Conservation (phyloP, 2,113 vertebrate genomes). For the Globicephala melas region DNA sequence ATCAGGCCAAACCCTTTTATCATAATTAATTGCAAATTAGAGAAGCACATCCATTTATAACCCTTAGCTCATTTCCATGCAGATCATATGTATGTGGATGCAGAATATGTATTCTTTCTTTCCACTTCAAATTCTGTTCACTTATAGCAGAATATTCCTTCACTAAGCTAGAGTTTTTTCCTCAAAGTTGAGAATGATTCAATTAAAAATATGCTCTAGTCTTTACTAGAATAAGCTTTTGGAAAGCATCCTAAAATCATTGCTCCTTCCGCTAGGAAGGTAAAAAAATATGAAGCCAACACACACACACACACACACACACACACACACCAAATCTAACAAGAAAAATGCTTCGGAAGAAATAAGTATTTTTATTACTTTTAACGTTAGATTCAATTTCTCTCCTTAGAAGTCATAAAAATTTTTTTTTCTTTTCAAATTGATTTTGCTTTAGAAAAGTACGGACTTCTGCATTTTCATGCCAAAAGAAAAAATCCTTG, state of each 20-base stretch:
- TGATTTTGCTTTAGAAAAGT: neutral
- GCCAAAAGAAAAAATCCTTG: neutral
- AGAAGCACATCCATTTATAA: slow-evolving; percentile 18
- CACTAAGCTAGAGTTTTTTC: neutral
- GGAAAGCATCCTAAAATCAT: neutral
- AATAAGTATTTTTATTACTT: neutral
- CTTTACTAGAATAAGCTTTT: neutral
- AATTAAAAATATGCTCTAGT: slow-evolving; percentile 35
- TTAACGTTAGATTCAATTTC: neutral
- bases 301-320: neutral
- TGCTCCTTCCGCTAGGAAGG: neutral
- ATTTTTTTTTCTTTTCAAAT: neutral
- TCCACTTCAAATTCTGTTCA: slow-evolving; percentile 32
- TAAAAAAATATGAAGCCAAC: neutral
- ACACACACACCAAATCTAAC: neutral
- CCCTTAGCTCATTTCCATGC: slow-evolving; percentile 42
- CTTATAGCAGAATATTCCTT: slow-evolving; percentile 39
- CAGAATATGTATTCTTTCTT: slow-evolving; percentile 3
- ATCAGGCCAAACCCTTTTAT: neutral
- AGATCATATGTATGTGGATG: neutral
- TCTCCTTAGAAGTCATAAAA: neutral
- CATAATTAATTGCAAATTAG: slow-evolving; percentile 38
- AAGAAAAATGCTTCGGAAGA: neutral
- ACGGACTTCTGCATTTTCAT: neutral
- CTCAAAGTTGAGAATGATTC: neutral